Evolutionary conservation across 2,797 vertebrate genomes (phyloP).

Genomic region (Coluber constrictor): DNA sequence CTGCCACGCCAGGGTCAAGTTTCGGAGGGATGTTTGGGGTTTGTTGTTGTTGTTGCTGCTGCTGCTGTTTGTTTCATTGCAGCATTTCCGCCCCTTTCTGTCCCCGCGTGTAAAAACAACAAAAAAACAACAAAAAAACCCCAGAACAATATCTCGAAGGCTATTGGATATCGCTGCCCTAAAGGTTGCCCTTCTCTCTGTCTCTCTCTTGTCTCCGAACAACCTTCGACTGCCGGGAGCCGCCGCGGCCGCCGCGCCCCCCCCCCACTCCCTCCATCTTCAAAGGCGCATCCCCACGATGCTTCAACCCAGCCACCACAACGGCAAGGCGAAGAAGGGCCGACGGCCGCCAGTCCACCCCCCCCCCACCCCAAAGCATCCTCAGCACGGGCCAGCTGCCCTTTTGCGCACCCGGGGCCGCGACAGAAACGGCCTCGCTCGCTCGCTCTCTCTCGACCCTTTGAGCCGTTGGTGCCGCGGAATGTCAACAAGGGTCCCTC

Average conservation of each 20-base stretch:
- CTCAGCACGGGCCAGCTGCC: neutral
- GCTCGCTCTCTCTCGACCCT: too few relatives aligned
- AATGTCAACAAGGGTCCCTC: neutral
- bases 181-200: neutral
- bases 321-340: neutral
- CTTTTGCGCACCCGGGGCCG: neutral
- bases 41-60: neutral
- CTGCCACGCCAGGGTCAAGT: neutral
- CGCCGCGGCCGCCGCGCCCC: accelerated
- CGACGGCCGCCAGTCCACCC: neutral
- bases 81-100: conserved; percentile 25
- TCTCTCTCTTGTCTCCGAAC: neutral
- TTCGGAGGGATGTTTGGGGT: neutral
- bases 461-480: neutral
- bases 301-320: neutral
- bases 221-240: neutral
- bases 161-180: neutral
- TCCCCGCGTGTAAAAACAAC: neutral
- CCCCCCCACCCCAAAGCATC: neutral
- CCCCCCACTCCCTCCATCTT: neutral
- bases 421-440: neutral
- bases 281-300: neutral
- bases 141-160: neutral
- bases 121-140: too few relatives aligned
- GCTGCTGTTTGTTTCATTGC: neutral